Base-by-base conservation (phyloP, 2,888 invertebrate species). In the Amiota minor region DNA sequence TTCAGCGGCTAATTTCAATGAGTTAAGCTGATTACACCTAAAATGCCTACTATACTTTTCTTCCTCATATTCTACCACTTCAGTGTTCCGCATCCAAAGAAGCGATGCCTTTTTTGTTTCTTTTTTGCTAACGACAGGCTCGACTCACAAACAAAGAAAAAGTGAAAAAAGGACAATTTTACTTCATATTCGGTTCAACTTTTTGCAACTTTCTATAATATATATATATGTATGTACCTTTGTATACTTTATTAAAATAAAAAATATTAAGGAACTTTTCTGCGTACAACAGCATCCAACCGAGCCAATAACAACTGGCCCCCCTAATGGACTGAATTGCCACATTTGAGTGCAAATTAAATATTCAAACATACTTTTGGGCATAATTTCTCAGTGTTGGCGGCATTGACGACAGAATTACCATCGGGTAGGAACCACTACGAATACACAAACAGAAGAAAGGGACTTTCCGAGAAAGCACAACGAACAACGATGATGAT, bases 291-390 rank as follows among this genome's bases (percentile, higher is more conserved):
- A 16, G 16, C 53, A 16, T n/a, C 6, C 9, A 16, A 53, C 53
- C 9, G 10, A 14, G 1, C 14, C 53, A 16, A 53, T 11, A 16
- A 53, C 2, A 16, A 53, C 35, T 35, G 35, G 35, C 35, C 35
- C n/a, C 53, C 53, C 9, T 53, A 53, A 53, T 53, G 53, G 53
- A 53, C 53, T 59, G 59, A 59, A 11, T n/a, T 65, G 65, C 47
- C 65, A 70, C 74, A 70, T 81, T 77, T 65, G 76, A 85, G 84
- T 84, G 80, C 79, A 85, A 83, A 85, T 85, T 82, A 86, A 85
- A 86, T 84, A 85, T 84, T 82, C 78, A 77, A 78, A 76, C 75
- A 73, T 75, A 72, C 77, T 75, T 76, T 74, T 50, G 50, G 75
- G 72, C 74, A 74, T 70, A 62, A 75, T 75, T 78, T 72, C 68